Evolutionary conservation across 2,113 vertebrate species (phyloP).

Genomic region (Grus americana): DNA sequence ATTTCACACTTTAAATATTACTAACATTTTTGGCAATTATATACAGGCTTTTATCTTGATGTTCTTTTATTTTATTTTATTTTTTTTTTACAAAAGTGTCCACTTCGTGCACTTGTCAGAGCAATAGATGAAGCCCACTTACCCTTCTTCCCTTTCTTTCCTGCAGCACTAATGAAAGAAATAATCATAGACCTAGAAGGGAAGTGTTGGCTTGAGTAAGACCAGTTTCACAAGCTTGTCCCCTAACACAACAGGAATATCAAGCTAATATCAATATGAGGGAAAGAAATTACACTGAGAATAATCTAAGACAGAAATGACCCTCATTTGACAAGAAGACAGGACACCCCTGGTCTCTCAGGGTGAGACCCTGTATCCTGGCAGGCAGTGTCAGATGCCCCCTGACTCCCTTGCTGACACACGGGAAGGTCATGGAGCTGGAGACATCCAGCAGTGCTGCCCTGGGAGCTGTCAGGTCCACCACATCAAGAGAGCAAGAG

Average conservation of each 20-base stretch:
- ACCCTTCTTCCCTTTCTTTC: neutral
- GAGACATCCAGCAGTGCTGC: neutral
- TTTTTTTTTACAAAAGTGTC: neutral
- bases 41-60: neutral
- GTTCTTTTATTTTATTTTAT: neutral
- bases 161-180: neutral
- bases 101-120: neutral
- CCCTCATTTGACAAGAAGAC: neutral
- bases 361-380: neutral
- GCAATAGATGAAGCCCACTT: neutral
- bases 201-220: neutral
- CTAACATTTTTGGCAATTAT: neutral
- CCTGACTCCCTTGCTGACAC: rapidly evolving
- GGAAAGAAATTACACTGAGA: neutral
- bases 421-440: neutral
- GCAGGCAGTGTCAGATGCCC: neutral
- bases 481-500: neutral
- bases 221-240: neutral
- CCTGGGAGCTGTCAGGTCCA: neutral
- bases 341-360: neutral
- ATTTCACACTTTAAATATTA: neutral
- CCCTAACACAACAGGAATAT: neutral
- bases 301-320: neutral
- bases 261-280: neutral
- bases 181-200: neutral